Base-by-base conservation (phyloP, 2,113 vertebrate genomes). In the Peromyscus californicus region DNA sequence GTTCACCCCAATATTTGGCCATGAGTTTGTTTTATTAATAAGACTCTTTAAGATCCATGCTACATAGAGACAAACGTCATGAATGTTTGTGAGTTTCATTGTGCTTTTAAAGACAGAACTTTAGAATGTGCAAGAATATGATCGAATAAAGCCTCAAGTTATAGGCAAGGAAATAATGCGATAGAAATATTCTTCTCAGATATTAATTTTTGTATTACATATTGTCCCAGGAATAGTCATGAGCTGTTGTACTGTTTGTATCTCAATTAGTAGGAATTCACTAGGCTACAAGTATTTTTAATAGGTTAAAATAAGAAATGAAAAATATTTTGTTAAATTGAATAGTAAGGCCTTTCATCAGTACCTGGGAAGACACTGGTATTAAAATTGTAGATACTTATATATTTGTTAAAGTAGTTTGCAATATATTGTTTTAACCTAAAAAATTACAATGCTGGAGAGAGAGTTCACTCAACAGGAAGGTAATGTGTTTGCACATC, bases 331-430 rank as follows among this genome's bases (percentile, higher is more conserved):
- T 95, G 24, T 82, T 22, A 39, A 70, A 36, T 42, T 65, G 84
- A 78, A 70, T 82, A 70, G 4, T 67, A 51, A 22, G 48, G 78
- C 54, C 72, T 89, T 21, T 69, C 31, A 84, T 57, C 61, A 17
- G 6, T 29, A 92, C n/a, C 48, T 59, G n/a, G 3, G 51, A 82
- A 69, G 12, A 61, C 45, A 79, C n/a, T 84, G 59, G 69, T 15
- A 51, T 8, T 79, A 70, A 31, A 93, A 42, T 7, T 92, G 4
- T 92, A 33, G 3, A 54, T 74, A 78, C n/a, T 91, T 90, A 21
- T 61, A 67, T 91, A 59, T 84, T 97, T 87, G 85, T 83, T 39
- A 96, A 74, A 86, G 13, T 17, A 48, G 82, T 48, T 61, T 91
- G 19, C 16, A 54, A 51, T 2, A 91, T 65, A 57, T 87, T 89